A percentile compares a stretch with the other conserved stretches of the same genome.
Conservation (phyloP, 2,888 invertebrate genomes). For the Rhabditophanes sp. region DNA sequence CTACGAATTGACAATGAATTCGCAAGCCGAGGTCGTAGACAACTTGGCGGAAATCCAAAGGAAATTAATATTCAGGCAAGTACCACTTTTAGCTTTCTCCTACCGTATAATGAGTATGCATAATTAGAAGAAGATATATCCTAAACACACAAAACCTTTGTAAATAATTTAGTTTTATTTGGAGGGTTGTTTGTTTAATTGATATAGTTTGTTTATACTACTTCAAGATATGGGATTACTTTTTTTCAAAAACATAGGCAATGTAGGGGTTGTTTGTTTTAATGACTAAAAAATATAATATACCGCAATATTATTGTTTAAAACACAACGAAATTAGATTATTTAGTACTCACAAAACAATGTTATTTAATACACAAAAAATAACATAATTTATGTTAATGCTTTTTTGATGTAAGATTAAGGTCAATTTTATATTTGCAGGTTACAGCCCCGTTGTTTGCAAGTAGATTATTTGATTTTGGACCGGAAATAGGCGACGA, state of each 20-base stretch:
- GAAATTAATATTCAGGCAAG: slow-evolving; percentile 37
- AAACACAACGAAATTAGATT: too few species aligned
- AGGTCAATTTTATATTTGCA: slow-evolving; percentile 14
- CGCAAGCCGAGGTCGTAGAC: slow-evolving; percentile 18
- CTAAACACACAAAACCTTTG: background rate
- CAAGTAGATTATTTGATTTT: slow-evolving; percentile 41
- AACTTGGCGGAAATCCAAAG: slow-evolving; percentile 25
- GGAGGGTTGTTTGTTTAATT: too few species aligned
- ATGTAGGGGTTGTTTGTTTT: too few species aligned
- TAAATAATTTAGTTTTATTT: slow-evolving; percentile 1
- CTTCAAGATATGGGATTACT: too few species aligned
- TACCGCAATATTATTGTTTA: too few species aligned
- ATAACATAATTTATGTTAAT: slow-evolving; percentile 2
- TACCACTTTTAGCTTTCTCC: slow-evolving; percentile 1
- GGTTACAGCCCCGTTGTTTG: slow-evolving; percentile 44
- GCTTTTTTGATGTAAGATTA: slow-evolving; percentile 4
- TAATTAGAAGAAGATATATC: slow-evolving; percentile 1
- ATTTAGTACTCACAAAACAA: too few species aligned
- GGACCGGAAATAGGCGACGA: slow-evolving; percentile 29
- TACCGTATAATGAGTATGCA: background rate
- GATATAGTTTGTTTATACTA: too few species aligned
- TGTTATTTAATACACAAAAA: too few species aligned
- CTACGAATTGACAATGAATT: slow-evolving; percentile 23
- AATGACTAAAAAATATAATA: too few species aligned
- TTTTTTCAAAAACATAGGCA: too few species aligned